Evolutionary conservation across 2,113 vertebrate species (phyloP), one percentile per base, ranked within the genome.

Genomic region (Microcebus ravelobensis): DNA sequence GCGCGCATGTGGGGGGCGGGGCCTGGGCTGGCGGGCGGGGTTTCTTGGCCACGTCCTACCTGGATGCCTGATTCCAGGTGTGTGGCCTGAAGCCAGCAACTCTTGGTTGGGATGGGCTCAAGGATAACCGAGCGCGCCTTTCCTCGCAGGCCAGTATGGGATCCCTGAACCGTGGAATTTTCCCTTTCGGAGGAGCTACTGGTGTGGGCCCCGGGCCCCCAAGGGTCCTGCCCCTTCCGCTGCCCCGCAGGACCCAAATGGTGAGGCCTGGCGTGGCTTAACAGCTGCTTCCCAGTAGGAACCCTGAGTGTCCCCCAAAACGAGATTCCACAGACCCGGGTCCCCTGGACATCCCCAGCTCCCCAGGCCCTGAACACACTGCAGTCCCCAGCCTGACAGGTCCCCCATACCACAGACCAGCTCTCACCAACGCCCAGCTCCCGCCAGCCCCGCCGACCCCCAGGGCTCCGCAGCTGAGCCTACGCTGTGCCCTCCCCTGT

Each of bases 91-190:
- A 20, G 14, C 27, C 7, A 21, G 42, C 15, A 12, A 45, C 3
- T 0, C 42, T 20, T 31, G 2, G 5, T 6, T 25, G 25, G 31
- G 3, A 13, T 8, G 9, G 0, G 25, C 3, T 42, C 61, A 0
- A 18, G 36, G 18, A 10, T 89, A 34, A 95, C 71, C 8, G 18
- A 55, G 48, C 4, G 0, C 3, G 0, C 27, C 8, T 0, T 68
- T 84, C 12, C 55, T 20, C 48, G 29, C 94, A 99, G 99, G 99
- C 91, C 98, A 99, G 87, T 99, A 99, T 0, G 99, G 99, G 76
- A 99, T 99, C 48, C 99, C 99, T 2, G 99, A 98, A 42, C 99
- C 99, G 0, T 99, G 99, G 99, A 98, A 99, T 97, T 99, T 99
- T 91, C 98, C 99, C 79, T 99, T 99, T 97, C 98, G 98, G 97